These are phyloP conservation scores for Drosophila albomicans DNA, from an alignment of 1,140 invertebrate genomes.

Conservation along the genomic window DNA sequence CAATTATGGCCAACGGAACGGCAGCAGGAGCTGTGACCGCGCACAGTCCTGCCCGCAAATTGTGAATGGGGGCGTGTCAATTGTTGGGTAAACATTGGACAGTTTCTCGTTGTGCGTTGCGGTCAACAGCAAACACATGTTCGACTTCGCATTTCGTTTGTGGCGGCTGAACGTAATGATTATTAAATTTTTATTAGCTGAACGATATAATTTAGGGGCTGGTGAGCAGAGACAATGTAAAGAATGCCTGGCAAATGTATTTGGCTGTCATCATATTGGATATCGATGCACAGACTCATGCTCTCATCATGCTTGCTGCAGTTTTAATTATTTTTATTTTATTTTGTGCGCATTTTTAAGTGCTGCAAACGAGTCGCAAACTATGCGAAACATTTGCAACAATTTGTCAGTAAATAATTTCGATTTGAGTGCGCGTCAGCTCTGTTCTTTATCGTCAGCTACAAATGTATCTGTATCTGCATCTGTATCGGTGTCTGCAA, in stretches of 20 bases:
- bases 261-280: constrained; percentile 41
- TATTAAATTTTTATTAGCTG: constrained; percentile 72
- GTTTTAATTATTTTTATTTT: constrained; percentile 69
- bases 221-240: constrained; percentile 26
- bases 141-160: constrained; percentile 58
- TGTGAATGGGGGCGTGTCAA: constrained; percentile 67
- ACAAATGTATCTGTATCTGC: constrained; percentile 34
- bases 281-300: constrained; percentile 27
- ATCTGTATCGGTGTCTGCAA: constrained; percentile 16
- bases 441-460: constrained; percentile 26
- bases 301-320: constrained; percentile 32
- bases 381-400: constrained; percentile 75
- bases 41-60: constrained; percentile 47
- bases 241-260: constrained; percentile 40
- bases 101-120: constrained; percentile 65
- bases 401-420: constrained; percentile 85
- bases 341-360: constrained; percentile 70
- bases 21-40: constrained; percentile 15
- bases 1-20: constrained; percentile 53
- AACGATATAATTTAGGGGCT: constrained; percentile 58
- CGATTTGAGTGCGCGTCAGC: constrained; percentile 53
- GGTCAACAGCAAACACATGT: constrained; percentile 75
- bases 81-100: constrained; percentile 78
- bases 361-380: constrained; percentile 43
- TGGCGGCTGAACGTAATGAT: constrained; percentile 49